phyloP scores from a whole-genome alignment of 2,797 vertebrate species.

The Rhynchotus rufescens region DNA sequence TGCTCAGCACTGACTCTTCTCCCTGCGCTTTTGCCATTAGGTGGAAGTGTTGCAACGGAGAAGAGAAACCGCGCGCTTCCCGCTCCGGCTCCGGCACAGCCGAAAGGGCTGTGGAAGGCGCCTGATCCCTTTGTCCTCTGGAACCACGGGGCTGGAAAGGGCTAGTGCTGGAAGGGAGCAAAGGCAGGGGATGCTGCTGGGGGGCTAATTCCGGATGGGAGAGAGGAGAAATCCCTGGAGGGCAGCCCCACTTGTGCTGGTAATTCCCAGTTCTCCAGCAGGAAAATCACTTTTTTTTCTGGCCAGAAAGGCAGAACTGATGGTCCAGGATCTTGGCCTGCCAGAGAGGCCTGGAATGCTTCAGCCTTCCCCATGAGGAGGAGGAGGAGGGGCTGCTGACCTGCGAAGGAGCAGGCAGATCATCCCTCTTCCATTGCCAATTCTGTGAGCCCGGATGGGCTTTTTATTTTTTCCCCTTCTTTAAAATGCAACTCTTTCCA shows the following conservation, averaged over 20 bases:
- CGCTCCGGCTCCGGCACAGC: accelerated
- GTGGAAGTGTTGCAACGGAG: constrained; percentile 65
- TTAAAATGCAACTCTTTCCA: constrained; percentile 37
- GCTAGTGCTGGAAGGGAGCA: not conserved
- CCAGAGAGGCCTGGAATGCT: not conserved
- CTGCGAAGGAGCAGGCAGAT: not conserved
- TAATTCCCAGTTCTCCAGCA: no score
- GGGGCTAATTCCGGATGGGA: not conserved
- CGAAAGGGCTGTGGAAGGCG: not conserved
- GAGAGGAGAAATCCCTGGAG: not conserved
- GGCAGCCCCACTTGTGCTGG: not conserved
- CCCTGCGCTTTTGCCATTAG: not conserved
- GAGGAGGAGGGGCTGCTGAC: not conserved
- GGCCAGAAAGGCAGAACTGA: not conserved
- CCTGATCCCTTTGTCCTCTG: not conserved
- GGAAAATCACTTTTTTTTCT: not conserved
- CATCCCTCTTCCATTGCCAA: not conserved
- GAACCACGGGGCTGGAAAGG: not conserved
- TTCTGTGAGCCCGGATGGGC: not conserved
- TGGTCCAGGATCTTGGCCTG: not conserved
- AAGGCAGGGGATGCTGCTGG: not conserved
- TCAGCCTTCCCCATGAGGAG: not conserved
- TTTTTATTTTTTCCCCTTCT: not conserved
- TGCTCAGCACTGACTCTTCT: not conserved
- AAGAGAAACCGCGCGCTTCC: not conserved